A percentile compares a stretch with the other conserved stretches of the same genome.
Conservation (phyloP, 1,140 invertebrate species). For the Drosophila sucinea region DNA sequence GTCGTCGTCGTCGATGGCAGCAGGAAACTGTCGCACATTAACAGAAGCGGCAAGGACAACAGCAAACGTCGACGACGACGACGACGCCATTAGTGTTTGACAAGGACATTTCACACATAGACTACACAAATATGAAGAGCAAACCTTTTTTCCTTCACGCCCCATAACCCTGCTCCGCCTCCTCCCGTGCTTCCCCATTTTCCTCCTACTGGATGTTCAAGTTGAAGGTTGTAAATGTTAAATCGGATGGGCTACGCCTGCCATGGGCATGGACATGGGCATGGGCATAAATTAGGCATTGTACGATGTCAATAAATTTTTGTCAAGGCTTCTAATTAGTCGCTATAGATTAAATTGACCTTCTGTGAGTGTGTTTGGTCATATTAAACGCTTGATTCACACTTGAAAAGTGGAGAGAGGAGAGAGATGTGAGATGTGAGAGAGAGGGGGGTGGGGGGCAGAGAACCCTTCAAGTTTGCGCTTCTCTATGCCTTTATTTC, state of each 20-base stretch:
- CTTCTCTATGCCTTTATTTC: too few relatives aligned
- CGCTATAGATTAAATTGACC: constrained; percentile 1
- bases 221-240: constrained; percentile 41
- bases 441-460: too few relatives aligned
- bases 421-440: too few relatives aligned
- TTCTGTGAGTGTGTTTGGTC: neutral
- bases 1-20: constrained; percentile 27
- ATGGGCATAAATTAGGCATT: constrained; percentile 15
- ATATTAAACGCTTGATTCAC: too few relatives aligned
- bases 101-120: constrained; percentile 67
- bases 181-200: neutral
- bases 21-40: constrained; percentile 72
- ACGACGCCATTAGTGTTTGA: constrained; percentile 77
- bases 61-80: constrained; percentile 29
- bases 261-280: too few relatives aligned
- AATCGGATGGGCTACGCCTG: too few relatives aligned
- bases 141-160: constrained; percentile 20
- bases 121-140: constrained; percentile 47
- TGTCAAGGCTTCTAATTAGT: constrained; percentile 7
- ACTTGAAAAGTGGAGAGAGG: too few relatives aligned
- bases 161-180: neutral
- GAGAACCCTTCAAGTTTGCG: constrained; percentile 3
- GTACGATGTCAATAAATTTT: neutral
- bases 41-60: constrained; percentile 70
- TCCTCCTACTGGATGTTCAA: constrained; percentile 36